Conservation (phyloP, 1,140 invertebrate genomes). For the Lepidurus packardi region DNA sequence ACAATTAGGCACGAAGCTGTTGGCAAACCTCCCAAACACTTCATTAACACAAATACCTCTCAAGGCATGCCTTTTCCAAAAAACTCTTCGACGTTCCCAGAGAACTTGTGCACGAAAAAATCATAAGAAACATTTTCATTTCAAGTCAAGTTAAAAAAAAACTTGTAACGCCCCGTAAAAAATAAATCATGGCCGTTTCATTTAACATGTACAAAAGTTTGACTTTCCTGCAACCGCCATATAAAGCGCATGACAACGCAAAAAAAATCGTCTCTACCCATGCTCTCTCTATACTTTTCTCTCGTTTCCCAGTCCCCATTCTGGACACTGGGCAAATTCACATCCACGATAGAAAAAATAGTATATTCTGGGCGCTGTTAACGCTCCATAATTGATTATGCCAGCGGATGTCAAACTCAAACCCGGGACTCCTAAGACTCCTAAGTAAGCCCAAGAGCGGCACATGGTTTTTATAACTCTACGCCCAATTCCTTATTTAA, state of each 20-base stretch:
- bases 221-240: not conserved
- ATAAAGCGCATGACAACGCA: not conserved
- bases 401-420: not conserved
- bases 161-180: not conserved
- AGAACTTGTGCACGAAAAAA: not conserved
- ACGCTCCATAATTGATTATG: not conserved
- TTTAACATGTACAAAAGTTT: constrained; percentile 2
- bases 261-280: not conserved
- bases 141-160: not conserved
- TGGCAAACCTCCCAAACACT: constrained; percentile 17
- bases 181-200: not conserved
- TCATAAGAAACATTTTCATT: not conserved
- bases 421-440: not conserved
- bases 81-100: not conserved
- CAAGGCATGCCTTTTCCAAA: not conserved
- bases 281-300: not conserved
- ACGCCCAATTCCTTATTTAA: too few species aligned
- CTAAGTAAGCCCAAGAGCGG: not conserved
- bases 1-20: constrained; percentile 9
- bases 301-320: not conserved
- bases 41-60: not conserved
- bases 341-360: not conserved
- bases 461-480: too few species aligned
- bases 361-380: not conserved
- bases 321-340: not conserved